phyloP scores from a whole-genome alignment of 2,113 vertebrate species.

The Dascyllus trimaculatus region DNA sequence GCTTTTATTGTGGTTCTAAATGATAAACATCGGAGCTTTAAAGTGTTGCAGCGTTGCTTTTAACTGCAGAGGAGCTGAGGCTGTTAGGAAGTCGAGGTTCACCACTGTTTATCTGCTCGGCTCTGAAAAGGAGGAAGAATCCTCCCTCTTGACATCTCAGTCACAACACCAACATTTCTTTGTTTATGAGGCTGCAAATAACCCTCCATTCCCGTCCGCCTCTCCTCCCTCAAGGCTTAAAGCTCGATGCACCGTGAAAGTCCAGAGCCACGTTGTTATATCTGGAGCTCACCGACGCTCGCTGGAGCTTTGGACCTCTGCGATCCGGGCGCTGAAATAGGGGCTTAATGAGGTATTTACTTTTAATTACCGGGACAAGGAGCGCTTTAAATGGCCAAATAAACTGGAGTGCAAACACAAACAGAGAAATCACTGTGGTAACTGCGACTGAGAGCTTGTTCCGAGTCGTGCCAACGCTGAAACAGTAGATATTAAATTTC shows the following conservation, averaged over 20 bases:
- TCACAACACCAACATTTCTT: constrained; percentile 46
- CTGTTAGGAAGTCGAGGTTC: constrained; percentile 48
- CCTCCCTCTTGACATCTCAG: constrained; percentile 43
- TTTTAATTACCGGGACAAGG: constrained; percentile 49
- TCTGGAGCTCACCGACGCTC: constrained; percentile 41
- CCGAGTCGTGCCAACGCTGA: constrained; percentile 55
- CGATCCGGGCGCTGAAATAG: constrained; percentile 34
- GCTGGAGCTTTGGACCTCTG: constrained; percentile 36
- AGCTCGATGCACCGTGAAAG: constrained; percentile 33
- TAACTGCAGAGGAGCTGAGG: constrained; percentile 44
- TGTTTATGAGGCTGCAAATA: constrained; percentile 45
- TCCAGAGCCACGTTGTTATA: constrained; percentile 52
- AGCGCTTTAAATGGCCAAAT: constrained; percentile 36
- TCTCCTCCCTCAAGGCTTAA: constrained; percentile 46
- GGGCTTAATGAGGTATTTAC: constrained; percentile 63
- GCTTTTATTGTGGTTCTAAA: background rate
- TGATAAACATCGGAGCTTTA: background rate
- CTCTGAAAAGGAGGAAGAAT: constrained; percentile 50
- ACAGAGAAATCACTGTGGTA: constrained; percentile 65
- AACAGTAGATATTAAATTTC: constrained; percentile 72
- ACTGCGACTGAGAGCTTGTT: constrained; percentile 36
- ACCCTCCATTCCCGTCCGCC: constrained; percentile 47
- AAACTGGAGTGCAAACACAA: constrained; percentile 52
- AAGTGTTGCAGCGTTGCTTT: background rate
- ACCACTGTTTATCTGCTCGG: constrained; percentile 49